A percentile compares a stretch with the other conserved stretches of the same genome.
Conservation (phyloP, 2,888 invertebrate genomes). For the Pristionchus maxplancki region DNA sequence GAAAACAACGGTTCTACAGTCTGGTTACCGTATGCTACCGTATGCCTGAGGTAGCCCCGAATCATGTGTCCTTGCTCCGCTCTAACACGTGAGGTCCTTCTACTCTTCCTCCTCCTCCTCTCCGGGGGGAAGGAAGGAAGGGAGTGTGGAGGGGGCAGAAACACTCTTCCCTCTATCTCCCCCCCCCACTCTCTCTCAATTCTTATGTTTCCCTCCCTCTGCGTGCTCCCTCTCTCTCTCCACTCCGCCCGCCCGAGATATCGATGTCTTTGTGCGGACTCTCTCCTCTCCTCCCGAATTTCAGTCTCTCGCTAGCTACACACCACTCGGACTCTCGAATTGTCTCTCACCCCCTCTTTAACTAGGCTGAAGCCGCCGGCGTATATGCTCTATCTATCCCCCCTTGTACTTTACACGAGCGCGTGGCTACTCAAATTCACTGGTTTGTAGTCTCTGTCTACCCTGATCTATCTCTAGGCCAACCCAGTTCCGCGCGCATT, state of each 20-base stretch:
- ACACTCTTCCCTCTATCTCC: neutral
- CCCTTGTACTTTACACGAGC: constrained; percentile 7
- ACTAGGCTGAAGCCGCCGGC: neutral
- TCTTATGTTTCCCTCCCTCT: constrained; percentile 32
- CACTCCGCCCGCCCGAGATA: constrained; percentile 39
- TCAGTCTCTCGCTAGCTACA: constrained; percentile 7
- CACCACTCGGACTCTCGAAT: constrained; percentile 6
- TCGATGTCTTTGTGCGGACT: constrained; percentile 32
- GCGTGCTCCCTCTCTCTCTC: neutral
- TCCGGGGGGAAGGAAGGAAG: neutral
- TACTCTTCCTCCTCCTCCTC: neutral
- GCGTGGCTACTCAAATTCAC: neutral
- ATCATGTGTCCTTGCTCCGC: neutral
- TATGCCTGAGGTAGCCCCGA: neutral
- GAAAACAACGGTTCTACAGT: neutral
- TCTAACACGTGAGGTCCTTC: constrained; percentile 25
- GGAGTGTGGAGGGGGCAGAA: neutral
- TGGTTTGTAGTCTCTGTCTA: neutral
- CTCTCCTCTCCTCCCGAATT: neutral
- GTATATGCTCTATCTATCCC: neutral
- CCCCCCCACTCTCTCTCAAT: constrained; percentile 14
- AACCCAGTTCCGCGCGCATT: neutral
- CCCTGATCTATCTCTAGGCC: neutral
- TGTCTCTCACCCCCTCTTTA: constrained; percentile 16
- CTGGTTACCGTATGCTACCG: neutral